Conservation (phyloP, 2,797 vertebrate genomes). For the Chrysocyon brachyurus region DNA sequence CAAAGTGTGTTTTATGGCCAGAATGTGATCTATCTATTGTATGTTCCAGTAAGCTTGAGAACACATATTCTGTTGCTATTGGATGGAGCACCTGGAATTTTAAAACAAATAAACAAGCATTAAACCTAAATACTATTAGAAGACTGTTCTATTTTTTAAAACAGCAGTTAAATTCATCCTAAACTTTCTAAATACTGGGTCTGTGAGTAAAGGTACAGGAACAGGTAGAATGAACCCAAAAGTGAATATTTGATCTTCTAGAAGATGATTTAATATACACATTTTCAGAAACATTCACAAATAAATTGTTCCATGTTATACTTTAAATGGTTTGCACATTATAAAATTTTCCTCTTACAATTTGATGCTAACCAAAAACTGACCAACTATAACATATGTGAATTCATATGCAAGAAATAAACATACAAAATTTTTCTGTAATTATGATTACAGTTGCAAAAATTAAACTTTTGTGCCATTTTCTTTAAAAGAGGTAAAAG, state of each 20-base stretch:
- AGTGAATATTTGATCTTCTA: not conserved
- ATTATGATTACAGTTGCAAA: slow-evolving; percentile 65
- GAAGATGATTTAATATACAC: not conserved
- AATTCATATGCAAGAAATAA: slow-evolving; percentile 44
- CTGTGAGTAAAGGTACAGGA: not conserved
- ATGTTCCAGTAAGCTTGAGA: not conserved
- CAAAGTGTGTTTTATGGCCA: not conserved
- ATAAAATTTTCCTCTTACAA: slow-evolving; percentile 35
- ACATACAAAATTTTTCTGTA: not conserved
- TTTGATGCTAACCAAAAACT: slow-evolving; percentile 63
- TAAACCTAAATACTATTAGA: not conserved
- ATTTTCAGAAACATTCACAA: slow-evolving; percentile 47
- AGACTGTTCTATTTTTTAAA: not conserved
- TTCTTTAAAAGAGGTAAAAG: not conserved
- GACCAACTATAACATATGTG: not conserved
- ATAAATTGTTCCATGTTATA: not conserved
- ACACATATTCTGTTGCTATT: not conserved
- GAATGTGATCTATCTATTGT: not conserved
- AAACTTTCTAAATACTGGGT: slow-evolving; percentile 18
- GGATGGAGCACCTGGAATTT: not conserved
- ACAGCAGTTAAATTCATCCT: not conserved
- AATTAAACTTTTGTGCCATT: slow-evolving; percentile 50
- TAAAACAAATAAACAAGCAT: slow-evolving; percentile 57
- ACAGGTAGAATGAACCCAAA: not conserved
- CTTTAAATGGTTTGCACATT: not conserved